These are phyloP conservation scores for Diorhabda sublineata DNA, from an alignment of 1,140 invertebrate species.

Conservation along the genomic window DNA sequence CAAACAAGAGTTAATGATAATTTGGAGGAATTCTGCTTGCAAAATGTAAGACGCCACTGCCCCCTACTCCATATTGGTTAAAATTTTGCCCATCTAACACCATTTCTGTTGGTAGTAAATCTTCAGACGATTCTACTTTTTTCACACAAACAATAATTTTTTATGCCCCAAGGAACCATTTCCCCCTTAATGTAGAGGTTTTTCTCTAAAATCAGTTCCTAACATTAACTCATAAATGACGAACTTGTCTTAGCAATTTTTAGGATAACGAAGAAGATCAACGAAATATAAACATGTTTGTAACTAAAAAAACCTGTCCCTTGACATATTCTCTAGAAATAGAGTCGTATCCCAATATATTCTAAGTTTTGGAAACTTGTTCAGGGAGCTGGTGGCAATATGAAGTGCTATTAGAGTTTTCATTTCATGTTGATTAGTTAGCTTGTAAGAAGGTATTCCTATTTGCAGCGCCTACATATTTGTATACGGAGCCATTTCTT, in stretches of 20 bases:
- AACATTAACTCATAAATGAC: not conserved
- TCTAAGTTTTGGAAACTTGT: constrained; percentile 31
- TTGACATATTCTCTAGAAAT: constrained; percentile 9
- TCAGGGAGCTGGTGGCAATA: constrained; percentile 16
- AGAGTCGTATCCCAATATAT: constrained; percentile 16
- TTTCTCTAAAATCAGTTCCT: constrained; percentile 18
- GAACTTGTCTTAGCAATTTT: constrained; percentile 1
- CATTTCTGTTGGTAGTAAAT: not conserved
- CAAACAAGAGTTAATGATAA: too few relatives aligned
- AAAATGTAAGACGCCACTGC: constrained; percentile 27
- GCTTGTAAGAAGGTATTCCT: constrained; percentile 8
- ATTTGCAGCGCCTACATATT: constrained; percentile 11
- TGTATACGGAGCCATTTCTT: constrained; percentile 11
- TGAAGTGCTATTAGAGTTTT: constrained; percentile 12
- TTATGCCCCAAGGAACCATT: constrained; percentile 12
- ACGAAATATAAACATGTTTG: constrained; percentile 7
- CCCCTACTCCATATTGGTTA: constrained; percentile 16
- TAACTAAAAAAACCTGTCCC: constrained; percentile 8
- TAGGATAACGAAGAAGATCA: not conserved
- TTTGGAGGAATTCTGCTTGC: constrained; percentile 36
- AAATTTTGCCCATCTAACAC: constrained; percentile 6
- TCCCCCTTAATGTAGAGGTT: constrained; percentile 18
- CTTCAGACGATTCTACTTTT: too few relatives aligned
- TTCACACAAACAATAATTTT: too few relatives aligned
- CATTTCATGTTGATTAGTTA: constrained; percentile 6